Percentiles rank a stretch among this genome's conserved stretches.
Evolutionary conservation across 2,888 invertebrate species (phyloP).

Genomic region (Drosophila cyrtoloma): DNA sequence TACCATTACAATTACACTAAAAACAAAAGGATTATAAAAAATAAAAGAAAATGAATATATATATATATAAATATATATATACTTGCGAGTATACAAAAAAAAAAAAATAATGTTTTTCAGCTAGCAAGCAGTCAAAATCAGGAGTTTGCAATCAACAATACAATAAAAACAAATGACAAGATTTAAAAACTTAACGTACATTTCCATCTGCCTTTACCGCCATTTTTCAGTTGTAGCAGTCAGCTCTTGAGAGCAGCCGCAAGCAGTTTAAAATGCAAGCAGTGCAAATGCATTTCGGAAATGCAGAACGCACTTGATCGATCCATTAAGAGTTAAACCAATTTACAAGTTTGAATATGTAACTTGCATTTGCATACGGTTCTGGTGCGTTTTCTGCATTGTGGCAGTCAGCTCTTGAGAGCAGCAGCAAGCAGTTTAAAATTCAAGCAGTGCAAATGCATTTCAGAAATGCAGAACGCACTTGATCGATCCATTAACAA

Average conservation of each 20-base stretch:
- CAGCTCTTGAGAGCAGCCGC: constrained; percentile 4
- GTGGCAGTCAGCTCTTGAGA: constrained; percentile 39
- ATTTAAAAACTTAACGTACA: background rate
- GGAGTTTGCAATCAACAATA: background rate
- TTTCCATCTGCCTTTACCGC: background rate
- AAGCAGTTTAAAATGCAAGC: too few species aligned
- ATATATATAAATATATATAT: constrained; percentile 34
- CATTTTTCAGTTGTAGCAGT: background rate
- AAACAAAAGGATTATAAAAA: constrained; percentile 41
- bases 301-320: too few species aligned
- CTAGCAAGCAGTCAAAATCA: constrained; percentile 28
- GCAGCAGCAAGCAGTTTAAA: too few species aligned
- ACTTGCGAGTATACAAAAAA: constrained; percentile 46
- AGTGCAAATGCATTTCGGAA: too few species aligned
- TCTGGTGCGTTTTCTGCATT: background rate
- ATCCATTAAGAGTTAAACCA: too few species aligned
- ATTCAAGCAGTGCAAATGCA: background rate
- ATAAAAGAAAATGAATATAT: constrained; percentile 56
- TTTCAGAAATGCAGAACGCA: constrained; percentile 33
- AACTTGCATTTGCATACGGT: background rate
- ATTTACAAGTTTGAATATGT: constrained; percentile 47
- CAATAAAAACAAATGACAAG: constrained; percentile 4
- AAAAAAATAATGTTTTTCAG: constrained; percentile 52
- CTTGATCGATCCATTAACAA: constrained; percentile 66
- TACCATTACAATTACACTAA: constrained; percentile 72